These are phyloP conservation scores for Cynodonichthys magdalenae DNA, from an alignment of 2,797 vertebrate species.

Conservation along the genomic window DNA sequence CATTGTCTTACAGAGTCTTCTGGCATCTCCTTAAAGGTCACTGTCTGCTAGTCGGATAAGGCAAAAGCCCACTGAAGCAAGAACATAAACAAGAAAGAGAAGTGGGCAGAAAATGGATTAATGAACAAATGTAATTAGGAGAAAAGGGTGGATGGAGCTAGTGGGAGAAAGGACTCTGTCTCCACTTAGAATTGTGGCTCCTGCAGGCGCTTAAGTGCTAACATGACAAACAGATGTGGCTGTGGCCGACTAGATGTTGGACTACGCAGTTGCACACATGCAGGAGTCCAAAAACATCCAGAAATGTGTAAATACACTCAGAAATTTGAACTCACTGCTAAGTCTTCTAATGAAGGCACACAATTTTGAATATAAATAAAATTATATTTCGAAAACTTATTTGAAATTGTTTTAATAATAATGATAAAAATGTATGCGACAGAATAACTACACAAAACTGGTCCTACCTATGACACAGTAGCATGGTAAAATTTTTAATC, in stretches of 20 bases:
- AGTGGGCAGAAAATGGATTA: slow-evolving; percentile 84
- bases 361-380: background rate
- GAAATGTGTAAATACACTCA: slow-evolving; percentile 14
- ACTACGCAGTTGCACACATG: slow-evolving; percentile 27
- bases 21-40: slow-evolving; percentile 84
- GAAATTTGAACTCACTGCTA: slow-evolving; percentile 6
- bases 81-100: slow-evolving; percentile 79
- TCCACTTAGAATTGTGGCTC: slow-evolving; percentile 76
- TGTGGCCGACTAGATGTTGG: slow-evolving; percentile 58
- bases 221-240: slow-evolving; percentile 83
- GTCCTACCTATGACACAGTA: too few species aligned
- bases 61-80: slow-evolving; percentile 72
- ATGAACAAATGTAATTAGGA: slow-evolving; percentile 85
- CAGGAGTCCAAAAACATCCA: slow-evolving; percentile 20
- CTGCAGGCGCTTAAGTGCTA: slow-evolving; percentile 81
- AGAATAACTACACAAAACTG: too few species aligned
- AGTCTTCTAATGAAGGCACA: slow-evolving; percentile 3
- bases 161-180: slow-evolving; percentile 75
- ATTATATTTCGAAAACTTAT: background rate
- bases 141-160: slow-evolving; percentile 71
- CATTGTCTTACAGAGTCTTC: slow-evolving; percentile 76
- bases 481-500: too few species aligned
- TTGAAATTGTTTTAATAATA: too few species aligned
- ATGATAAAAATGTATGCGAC: too few species aligned
- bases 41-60: slow-evolving; percentile 73